These are phyloP conservation scores for Gobius niger DNA, from an alignment of 2,113 vertebrate species.

Conservation along the genomic window DNA sequence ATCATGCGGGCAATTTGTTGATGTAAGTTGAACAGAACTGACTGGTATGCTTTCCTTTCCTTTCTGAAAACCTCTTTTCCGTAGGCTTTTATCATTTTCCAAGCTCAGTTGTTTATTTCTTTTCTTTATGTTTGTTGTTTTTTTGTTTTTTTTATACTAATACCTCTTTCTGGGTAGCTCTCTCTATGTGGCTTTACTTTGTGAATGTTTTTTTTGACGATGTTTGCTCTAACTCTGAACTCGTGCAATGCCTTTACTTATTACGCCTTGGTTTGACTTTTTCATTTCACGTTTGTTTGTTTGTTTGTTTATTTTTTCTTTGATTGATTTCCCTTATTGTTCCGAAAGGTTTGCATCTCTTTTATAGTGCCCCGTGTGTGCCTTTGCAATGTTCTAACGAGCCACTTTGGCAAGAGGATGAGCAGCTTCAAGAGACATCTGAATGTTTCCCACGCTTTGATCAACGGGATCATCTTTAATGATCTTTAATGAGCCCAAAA, in stretches of 20 bases:
- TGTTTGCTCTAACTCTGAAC: conserved; percentile 77
- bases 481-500: neutral
- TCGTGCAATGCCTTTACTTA: conserved; percentile 71
- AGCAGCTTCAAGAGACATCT: conserved; percentile 72
- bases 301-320: conserved; percentile 26
- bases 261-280: conserved; percentile 31
- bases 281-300: conserved; percentile 44
- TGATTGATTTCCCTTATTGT: conserved; percentile 42
- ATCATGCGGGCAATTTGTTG: conserved; percentile 99
- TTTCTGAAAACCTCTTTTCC: conserved; percentile 64
- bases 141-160: conserved; percentile 69
- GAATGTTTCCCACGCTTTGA: conserved; percentile 68
- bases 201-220: conserved; percentile 77
- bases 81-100: conserved; percentile 75
- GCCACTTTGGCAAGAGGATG: conserved; percentile 72
- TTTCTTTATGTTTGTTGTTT: conserved; percentile 63
- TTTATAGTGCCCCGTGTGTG: conserved; percentile 77
- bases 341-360: conserved; percentile 75
- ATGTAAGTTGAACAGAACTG: conserved; percentile 98
- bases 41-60: conserved; percentile 88
- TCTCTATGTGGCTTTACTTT: conserved; percentile 83
- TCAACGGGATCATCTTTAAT: no score
- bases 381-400: conserved; percentile 71
- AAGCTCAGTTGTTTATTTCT: conserved; percentile 35
- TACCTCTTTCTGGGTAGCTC: conserved; percentile 73